Conservation (phyloP, 1,140 invertebrate species). For the Coelopa frigida region DNA sequence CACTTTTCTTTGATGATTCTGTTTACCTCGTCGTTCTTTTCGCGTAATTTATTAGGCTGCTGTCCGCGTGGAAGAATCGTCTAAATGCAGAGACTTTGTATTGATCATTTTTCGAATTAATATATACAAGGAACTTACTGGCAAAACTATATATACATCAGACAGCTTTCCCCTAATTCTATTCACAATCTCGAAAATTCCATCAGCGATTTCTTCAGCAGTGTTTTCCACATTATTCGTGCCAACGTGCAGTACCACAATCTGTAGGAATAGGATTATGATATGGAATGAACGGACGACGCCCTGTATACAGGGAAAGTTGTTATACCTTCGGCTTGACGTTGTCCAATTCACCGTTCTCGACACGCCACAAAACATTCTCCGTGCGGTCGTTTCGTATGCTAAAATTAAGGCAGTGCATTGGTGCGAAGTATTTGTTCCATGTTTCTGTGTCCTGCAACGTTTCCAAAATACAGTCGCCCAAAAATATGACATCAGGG, state of each 20-base stretch:
- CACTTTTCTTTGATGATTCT: conserved; percentile 55
- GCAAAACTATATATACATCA: conserved; percentile 68
- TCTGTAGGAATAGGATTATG: conserved; percentile 50
- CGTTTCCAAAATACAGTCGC: conserved; percentile 76
- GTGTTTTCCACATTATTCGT: conserved; percentile 77
- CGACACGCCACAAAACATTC: conserved; percentile 80
- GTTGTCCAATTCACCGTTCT: conserved; percentile 81
- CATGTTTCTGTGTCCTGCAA: conserved; percentile 73
- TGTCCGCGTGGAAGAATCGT: conserved; percentile 76
- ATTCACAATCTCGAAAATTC: conserved; percentile 68
- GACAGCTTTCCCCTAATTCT: conserved; percentile 68
- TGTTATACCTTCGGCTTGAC: conserved; percentile 85
- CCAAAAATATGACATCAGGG: conserved; percentile 85
- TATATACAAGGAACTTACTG: conserved; percentile 56
- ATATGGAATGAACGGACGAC: too few relatives aligned
- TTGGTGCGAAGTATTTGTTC: conserved; percentile 76
- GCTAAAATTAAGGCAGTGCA: conserved; percentile 85
- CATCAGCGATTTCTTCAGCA: conserved; percentile 70
- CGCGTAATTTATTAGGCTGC: conserved; percentile 67
- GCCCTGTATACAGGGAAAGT: too few relatives aligned
- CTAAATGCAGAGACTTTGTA: conserved; percentile 49
- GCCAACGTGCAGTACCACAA: conserved; percentile 76
- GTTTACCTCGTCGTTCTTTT: conserved; percentile 70
- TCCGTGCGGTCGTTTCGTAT: conserved; percentile 81
- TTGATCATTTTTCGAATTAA: background rate